Conservation (phyloP, 2,797 vertebrate genomes). For the Acomys russatus region DNA sequence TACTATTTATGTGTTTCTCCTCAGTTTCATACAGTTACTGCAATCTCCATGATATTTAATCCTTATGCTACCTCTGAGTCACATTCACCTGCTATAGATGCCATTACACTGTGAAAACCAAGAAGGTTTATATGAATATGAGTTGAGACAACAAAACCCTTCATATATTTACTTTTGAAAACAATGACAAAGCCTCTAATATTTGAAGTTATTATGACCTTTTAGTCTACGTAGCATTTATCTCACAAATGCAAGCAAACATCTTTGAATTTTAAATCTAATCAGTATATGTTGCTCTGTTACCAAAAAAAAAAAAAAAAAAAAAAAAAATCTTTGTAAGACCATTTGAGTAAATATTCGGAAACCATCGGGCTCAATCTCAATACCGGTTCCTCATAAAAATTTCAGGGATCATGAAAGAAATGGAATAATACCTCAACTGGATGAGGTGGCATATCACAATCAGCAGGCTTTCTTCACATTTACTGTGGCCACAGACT, state of each 20-base stretch:
- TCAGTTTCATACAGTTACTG: not conserved
- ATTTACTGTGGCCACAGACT: not conserved
- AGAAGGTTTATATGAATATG: not conserved
- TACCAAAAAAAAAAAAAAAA: too few relatives aligned
- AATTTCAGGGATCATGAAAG: not conserved
- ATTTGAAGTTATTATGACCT: not conserved
- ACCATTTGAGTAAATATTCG: not conserved
- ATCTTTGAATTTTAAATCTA: not conserved
- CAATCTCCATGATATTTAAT: not conserved
- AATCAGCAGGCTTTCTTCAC: not conserved
- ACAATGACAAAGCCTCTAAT: not conserved
- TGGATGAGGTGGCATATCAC: not conserved
- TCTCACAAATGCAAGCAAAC: not conserved
- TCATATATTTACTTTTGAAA: not conserved
- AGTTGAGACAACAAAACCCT: not conserved
- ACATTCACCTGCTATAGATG: not conserved
- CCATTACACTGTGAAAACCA: not conserved
- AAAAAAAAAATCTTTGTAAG: too few relatives aligned
- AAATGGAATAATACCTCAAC: not conserved
- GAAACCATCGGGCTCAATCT: not conserved
- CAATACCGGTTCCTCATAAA: not conserved
- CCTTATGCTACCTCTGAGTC: not conserved
- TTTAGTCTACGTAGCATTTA: not conserved
- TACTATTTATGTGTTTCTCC: not conserved
- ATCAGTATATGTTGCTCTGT: too few relatives aligned